Conservation (phyloP, 2,888 invertebrate genomes). For the Holacanthella duospinosa region DNA sequence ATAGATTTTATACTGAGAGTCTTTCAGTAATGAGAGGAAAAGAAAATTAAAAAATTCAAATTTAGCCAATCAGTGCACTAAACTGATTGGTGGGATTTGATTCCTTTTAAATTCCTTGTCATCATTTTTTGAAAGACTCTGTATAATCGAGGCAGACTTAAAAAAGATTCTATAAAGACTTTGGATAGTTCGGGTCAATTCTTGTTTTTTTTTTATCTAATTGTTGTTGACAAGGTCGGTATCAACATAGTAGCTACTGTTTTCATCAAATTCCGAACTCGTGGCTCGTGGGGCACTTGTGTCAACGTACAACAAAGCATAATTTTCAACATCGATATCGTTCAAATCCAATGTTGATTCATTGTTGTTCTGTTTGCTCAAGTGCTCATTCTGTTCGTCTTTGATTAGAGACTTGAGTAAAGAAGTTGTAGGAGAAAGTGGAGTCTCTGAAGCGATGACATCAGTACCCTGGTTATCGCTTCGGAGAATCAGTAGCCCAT, state of each 20-base stretch:
- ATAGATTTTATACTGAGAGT: too few species aligned
- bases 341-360: conserved; percentile 1
- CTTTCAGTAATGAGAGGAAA: too few species aligned
- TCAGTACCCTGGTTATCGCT: not conserved
- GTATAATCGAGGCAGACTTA: too few species aligned
- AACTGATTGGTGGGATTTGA: too few species aligned
- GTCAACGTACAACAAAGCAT: conserved; percentile 63
- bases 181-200: too few species aligned
- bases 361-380: not conserved
- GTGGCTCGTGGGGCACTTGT: conserved; percentile 74
- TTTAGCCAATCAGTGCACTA: too few species aligned
- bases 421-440: not conserved
- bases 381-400: not conserved
- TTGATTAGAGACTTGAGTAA: conserved; percentile 1
- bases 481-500: not conserved
- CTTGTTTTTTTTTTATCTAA: too few species aligned
- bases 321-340: conserved; percentile 58
- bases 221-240: conserved; percentile 8
- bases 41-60: too few species aligned
- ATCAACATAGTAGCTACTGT: not conserved
- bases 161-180: too few species aligned
- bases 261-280: conserved; percentile 73
- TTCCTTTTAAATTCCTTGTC: too few species aligned
- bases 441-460: not conserved
- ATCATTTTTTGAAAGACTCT: too few species aligned